Conservation (phyloP, 2,113 vertebrate genomes). For the Seriola aureovittata region DNA sequence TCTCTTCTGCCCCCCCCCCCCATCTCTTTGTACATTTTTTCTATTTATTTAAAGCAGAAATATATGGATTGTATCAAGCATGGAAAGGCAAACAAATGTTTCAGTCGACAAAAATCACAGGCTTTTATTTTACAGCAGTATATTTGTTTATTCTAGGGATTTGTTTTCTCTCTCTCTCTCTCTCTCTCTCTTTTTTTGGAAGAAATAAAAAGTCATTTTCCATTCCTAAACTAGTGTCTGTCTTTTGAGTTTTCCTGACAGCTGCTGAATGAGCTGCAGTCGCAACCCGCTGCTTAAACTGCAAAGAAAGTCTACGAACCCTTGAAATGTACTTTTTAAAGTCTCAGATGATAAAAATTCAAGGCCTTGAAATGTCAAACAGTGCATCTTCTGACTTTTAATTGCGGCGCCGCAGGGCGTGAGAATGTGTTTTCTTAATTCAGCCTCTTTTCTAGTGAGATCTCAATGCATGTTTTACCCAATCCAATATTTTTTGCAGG, state of each 20-base stretch:
- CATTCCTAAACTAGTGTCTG: constrained; percentile 73
- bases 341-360: constrained; percentile 4
- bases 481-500: neutral
- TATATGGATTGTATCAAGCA: constrained; percentile 85
- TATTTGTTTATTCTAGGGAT: constrained; percentile 79
- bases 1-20: constrained; percentile 26
- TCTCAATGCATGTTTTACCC: constrained; percentile 1
- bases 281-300: neutral
- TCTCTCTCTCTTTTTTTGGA: constrained; percentile 76
- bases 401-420: neutral
- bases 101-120: constrained; percentile 74
- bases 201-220: constrained; percentile 86
- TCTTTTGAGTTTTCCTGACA: constrained; percentile 10
- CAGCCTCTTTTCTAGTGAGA: neutral
- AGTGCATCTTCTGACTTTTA: neutral
- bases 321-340: neutral
- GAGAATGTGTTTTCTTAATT: neutral
- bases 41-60: constrained; percentile 87
- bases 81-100: constrained; percentile 76
- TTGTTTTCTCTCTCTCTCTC: constrained; percentile 66
- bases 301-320: neutral
- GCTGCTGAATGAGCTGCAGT: neutral
- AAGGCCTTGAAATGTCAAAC: constrained; percentile 22
- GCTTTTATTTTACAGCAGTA: constrained; percentile 83
- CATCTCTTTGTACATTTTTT: constrained; percentile 82